Conservation (phyloP, 2,113 vertebrate species). For the Clinocottus analis region DNA sequence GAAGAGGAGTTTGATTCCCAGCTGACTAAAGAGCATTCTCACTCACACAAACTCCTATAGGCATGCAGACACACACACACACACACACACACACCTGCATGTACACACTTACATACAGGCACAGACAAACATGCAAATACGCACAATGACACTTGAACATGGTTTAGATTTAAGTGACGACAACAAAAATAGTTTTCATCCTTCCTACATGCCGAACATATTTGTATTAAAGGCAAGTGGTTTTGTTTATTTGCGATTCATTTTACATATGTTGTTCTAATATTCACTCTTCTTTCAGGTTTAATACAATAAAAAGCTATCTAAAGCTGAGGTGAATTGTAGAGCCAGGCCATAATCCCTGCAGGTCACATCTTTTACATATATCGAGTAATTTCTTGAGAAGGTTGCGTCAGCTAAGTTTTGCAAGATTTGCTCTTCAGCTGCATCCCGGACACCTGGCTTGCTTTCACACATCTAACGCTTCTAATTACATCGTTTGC, state of each 20-base stretch:
- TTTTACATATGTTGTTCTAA: not conserved
- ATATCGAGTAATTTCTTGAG: not conserved
- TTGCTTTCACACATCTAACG: constrained; percentile 47
- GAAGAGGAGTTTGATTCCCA: constrained; percentile 72
- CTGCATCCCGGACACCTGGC: constrained; percentile 40
- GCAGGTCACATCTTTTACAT: not conserved
- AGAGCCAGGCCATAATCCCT: not conserved
- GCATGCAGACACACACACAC: constrained; percentile 33
- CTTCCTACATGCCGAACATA: not conserved
- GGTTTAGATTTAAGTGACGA: not conserved
- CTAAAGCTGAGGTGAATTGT: not conserved
- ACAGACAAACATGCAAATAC: not conserved
- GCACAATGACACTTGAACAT: not conserved
- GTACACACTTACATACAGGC: constrained; percentile 47
- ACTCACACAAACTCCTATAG: constrained; percentile 60
- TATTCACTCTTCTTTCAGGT: not conserved
- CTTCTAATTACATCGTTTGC: constrained; percentile 51
- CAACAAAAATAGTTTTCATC: not conserved
- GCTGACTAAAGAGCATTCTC: constrained; percentile 74
- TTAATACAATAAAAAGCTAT: not conserved
- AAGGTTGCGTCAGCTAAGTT: constrained; percentile 15
- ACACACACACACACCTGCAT: not conserved
- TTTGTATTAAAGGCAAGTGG: not conserved
- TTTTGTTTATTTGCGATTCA: not conserved
- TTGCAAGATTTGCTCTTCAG: constrained; percentile 25